These are phyloP conservation scores for Eueremaeus valkanovi DNA, from an alignment of 2,888 invertebrate genomes.

Conservation along the genomic window DNA sequence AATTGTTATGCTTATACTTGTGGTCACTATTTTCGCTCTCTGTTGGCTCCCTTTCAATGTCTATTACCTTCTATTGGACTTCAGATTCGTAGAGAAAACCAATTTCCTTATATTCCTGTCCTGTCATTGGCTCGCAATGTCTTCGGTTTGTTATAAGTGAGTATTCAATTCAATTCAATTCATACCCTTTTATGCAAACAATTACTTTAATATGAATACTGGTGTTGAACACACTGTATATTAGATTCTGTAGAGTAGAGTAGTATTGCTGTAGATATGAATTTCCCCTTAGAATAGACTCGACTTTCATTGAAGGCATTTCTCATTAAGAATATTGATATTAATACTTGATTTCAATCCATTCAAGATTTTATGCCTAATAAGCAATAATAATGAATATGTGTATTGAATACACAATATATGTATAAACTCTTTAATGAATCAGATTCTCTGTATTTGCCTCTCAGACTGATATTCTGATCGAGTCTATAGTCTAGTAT, in stretches of 20 bases:
- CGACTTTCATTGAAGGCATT: neutral
- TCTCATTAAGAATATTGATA: neutral
- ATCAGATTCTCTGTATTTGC: too few species aligned
- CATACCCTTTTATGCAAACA: neutral
- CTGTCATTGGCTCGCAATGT: slow-evolving; percentile 56
- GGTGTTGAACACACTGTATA: neutral
- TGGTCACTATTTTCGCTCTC: slow-evolving; percentile 86
- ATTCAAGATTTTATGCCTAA: too few species aligned
- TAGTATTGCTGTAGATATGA: too few species aligned
- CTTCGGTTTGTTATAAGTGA: slow-evolving; percentile 54
- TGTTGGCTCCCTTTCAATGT: slow-evolving; percentile 95
- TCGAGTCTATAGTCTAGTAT: slow-evolving; percentile 14
- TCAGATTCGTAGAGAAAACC: slow-evolving; percentile 49
- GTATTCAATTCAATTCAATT: neutral
- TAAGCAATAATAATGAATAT: too few species aligned
- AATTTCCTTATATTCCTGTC: slow-evolving; percentile 51
- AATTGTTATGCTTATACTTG: slow-evolving; percentile 85
- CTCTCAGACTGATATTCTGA: too few species aligned
- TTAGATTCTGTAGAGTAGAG: too few species aligned
- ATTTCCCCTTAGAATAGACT: too few species aligned
- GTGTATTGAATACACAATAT: too few species aligned
- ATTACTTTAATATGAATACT: neutral
- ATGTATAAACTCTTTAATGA: too few species aligned
- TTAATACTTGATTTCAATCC: too few species aligned
- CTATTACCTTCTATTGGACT: slow-evolving; percentile 68